phyloP scores from a whole-genome alignment of 2,113 vertebrate genomes.

The Pterocles orientalis region DNA sequence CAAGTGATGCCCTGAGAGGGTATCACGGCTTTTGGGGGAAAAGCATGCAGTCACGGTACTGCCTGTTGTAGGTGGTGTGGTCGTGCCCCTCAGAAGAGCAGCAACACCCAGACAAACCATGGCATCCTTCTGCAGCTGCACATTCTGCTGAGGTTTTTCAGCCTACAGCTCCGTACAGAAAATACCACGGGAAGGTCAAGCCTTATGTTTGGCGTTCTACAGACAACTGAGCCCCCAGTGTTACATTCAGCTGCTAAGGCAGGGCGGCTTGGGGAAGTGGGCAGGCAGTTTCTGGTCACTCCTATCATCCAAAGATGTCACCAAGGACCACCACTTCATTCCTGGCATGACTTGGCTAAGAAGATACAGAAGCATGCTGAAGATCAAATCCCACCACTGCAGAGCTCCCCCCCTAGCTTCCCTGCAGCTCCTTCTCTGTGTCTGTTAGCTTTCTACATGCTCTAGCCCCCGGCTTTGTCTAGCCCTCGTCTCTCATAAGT shows the following conservation, averaged over 20 bases:
- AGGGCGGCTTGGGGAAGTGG: not conserved
- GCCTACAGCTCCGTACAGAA: constrained; percentile 13
- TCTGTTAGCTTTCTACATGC: not conserved
- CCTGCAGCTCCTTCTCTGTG: not conserved
- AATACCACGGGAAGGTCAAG: not conserved
- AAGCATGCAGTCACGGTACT: not conserved
- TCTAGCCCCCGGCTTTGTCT: not conserved
- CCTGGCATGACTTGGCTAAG: not conserved
- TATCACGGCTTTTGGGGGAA: not conserved
- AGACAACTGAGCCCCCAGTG: not conserved
- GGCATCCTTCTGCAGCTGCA: not conserved
- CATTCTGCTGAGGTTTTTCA: constrained; percentile 16
- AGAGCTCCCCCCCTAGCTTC: not conserved
- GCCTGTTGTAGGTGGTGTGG: not conserved
- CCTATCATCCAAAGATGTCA: not conserved
- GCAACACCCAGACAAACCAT: not conserved
- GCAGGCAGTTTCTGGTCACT: not conserved
- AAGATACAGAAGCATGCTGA: not conserved
- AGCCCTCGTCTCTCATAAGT: not conserved
- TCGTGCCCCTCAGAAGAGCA: not conserved
- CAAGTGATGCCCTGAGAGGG: not conserved
- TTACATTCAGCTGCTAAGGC: not conserved
- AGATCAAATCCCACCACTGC: not conserved
- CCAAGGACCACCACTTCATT: not conserved
- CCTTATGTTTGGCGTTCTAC: not conserved